Evolutionary conservation across 2,888 invertebrate species (phyloP), one percentile per base, ranked within the genome.

Genomic region (Merodon equestris): DNA sequence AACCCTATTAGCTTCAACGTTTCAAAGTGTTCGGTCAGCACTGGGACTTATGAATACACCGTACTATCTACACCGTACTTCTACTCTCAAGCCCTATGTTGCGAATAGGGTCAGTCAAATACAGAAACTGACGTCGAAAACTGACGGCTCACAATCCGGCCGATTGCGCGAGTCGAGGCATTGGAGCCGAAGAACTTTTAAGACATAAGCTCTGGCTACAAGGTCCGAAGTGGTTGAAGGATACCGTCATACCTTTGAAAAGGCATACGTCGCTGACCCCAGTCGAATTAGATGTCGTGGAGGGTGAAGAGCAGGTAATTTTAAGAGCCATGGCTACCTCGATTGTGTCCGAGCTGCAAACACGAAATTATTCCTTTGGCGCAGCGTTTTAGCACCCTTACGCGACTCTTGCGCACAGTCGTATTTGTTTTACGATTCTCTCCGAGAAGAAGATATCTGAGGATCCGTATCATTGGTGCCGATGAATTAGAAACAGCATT

Each of bases 181-280:
- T 27, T 7, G 27, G 27, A 7, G 27, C 27, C 2, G 27, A 27
- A 7, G 27, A 2, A 27, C 27, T 27, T 27, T 27, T 27, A 7
- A 27, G 7, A 7, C 27, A 27, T 27, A 2, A 7, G 3, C 7
- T 27, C 2, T 27, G 67, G 17, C 57, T 57, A 57, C 14, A 50
- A 15, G 67, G 67, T 18, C 48, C 67, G 27, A 34, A 67, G 40
- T 50, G 57, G 67, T 42, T 57, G 18, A 38, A 10, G 36, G 34
- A n/a, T n/a, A n/a, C n/a, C n/a, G n/a, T n/a, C n/a, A n/a, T n/a
- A n/a, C n/a, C n/a, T n/a, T n/a, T n/a, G n/a, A n/a, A n/a, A n/a
- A n/a, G n/a, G n/a, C n/a, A 27, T 7, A 27, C 2, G 3, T 4
- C 27, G 7, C 27, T 27, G 3, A 27, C 27, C 27, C 3, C 2